Evolutionary conservation across 2,113 vertebrate species (phyloP), one percentile per base, ranked within the genome.

Genomic region (Mastomys coucha): DNA sequence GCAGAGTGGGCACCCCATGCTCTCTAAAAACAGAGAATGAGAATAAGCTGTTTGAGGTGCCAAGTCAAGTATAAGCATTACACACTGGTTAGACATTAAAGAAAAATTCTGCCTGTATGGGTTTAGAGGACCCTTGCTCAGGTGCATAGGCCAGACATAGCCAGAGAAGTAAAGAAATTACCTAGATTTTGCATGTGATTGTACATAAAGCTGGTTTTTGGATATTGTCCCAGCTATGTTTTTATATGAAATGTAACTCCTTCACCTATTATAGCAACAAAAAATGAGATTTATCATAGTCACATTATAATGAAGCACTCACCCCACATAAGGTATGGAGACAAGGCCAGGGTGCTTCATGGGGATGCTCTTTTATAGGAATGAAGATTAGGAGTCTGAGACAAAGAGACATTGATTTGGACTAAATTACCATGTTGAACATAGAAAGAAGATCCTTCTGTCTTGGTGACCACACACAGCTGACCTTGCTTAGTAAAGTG

Each of bases 361-460:
- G 36, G 45, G 26, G 16, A 56, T 4, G 16, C 49, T 65, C 33
- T 49, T 56, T 82, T 58, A 51, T 31, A 69, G 1, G 13, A 63
- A 14, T 14, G n/a, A 76, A 86, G 17, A 36, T 84, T 26, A 7
- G 63, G 39, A 2, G 26, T 24, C 36, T 14, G 11, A 51, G n/a
- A 26, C 33, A n/a, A 63, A 84, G 58, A 91, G 33, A 17, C 1
- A 31, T 14, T 2, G n/a, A 12, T 80, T 72, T 49, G n/a, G n/a
- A 17, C 58, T n/a, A 69, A 96, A 94, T 80, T 51, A 87, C 19
- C 36, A 9, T 72, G 53, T 84, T 89, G 73, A 58, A 80, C 31
- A 67, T 78, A 86, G 56, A 95, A 91, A 89, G 26, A 70, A 31
- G 65, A 91, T 70, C 56, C 56, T 82, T n/a, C 73, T 84, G 49